Base-by-base conservation (phyloP, 2,113 vertebrate genomes). In the Labrus mixtus region DNA sequence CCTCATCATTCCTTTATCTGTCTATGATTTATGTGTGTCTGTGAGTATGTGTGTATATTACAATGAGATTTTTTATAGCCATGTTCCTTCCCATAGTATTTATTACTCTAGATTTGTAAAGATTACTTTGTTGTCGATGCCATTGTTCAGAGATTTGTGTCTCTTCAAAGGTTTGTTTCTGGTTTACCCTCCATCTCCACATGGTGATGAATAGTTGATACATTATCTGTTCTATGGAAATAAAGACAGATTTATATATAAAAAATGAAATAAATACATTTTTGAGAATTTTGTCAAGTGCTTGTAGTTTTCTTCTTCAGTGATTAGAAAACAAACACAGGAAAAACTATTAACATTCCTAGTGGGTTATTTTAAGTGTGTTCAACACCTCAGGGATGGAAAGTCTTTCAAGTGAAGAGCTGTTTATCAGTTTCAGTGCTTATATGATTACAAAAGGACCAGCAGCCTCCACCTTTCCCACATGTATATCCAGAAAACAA, bases 101-200 rank as follows among this genome's bases (percentile, higher is more conserved):
- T 95, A 95, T 95, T 93, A 87, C 78, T 91, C 79, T 90, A 81
- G 73, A 81, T 89, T 90, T 89, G 88, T 90, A 81, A 90, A 91
- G 71, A 88, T 69, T 75, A 67, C 72, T 89, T 85, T 91, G 90
- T 87, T 82, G 80, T 86, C 81, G 81, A 82, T 78, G 68, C 64
- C 87, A 75, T 84, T 91, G 82, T 91, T 87, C 75, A 57, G 76
- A 89, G 78, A 82, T 85, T 81, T 87, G 75, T 78, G 82, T 85
- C 62, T 81, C 56, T 77, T 79, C 78, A 36, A 86, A 76, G 55
- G 37, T 91, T 92, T 89, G 87, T 87, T 78, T 76, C 73, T 67
- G 25, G 36, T 84, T 79, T 85, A 81, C 76, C 73, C 58, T 77
- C 85, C 62, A 84, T 87, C 91, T 89, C 81, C 76, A 88, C 92